phyloP scores from a whole-genome alignment of 2,797 vertebrate genomes.

The Gadopsis marmoratus region DNA sequence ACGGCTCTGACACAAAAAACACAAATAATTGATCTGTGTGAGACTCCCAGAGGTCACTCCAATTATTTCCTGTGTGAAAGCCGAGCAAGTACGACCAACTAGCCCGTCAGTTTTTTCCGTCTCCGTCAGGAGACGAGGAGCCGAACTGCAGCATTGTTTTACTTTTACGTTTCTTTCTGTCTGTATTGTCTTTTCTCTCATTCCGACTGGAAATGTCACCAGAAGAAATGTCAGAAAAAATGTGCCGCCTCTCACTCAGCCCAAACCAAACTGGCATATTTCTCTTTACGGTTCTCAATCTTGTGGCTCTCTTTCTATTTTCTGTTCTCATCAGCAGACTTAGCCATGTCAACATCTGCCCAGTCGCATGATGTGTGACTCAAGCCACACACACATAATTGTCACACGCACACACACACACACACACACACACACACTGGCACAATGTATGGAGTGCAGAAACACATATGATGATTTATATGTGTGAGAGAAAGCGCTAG shows the following conservation, averaged over 20 bases:
- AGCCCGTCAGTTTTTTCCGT: neutral
- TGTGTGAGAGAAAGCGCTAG: neutral
- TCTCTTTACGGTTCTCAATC: slow-evolving; percentile 26
- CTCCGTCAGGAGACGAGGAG: slow-evolving; percentile 43
- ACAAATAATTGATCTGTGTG: slow-evolving; percentile 59
- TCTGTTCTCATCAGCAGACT: slow-evolving; percentile 26
- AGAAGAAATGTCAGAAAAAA: slow-evolving; percentile 67
- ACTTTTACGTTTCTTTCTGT: slow-evolving; percentile 33
- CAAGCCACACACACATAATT: neutral
- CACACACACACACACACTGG: neutral
- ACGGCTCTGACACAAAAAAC: slow-evolving; percentile 63
- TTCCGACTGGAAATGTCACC: slow-evolving; percentile 72
- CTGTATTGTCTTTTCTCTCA: slow-evolving; percentile 34
- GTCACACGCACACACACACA: slow-evolving; percentile 16
- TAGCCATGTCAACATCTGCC: slow-evolving; percentile 30
- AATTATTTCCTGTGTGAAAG: slow-evolving; percentile 68
- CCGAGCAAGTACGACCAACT: slow-evolving; percentile 39
- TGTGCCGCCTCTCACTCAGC: slow-evolving; percentile 55
- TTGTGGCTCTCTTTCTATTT: slow-evolving; percentile 35
- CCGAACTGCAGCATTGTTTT: slow-evolving; percentile 26
- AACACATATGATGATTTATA: neutral
- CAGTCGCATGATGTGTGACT: slow-evolving; percentile 45
- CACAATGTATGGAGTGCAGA: neutral
- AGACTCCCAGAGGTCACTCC: slow-evolving; percentile 65
- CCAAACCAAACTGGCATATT: slow-evolving; percentile 31